phyloP scores from a whole-genome alignment of 2,113 vertebrate genomes.

The Ammospiza caudacuta region DNA sequence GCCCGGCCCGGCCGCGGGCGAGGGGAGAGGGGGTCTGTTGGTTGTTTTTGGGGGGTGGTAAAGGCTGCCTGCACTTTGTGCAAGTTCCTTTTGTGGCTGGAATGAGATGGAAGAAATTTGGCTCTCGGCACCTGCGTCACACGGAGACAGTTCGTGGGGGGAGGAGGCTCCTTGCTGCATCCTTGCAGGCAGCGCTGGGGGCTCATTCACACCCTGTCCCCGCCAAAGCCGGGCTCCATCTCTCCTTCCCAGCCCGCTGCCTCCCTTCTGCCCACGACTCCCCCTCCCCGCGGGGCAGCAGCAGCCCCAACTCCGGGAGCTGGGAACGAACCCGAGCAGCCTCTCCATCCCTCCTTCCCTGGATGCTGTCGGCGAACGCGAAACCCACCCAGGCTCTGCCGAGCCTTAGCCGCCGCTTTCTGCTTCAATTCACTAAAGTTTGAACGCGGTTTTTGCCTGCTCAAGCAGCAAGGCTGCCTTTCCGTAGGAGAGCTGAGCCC shows the following conservation, averaged over 20 bases:
- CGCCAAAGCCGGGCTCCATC: background rate
- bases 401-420: background rate
- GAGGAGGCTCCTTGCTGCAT: conserved; percentile 22
- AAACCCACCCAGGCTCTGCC: background rate
- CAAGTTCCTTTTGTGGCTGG: conserved; percentile 27
- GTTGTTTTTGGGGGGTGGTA: background rate
- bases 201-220: background rate
- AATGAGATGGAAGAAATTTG: conserved; percentile 32
- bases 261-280: background rate
- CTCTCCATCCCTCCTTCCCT: background rate
- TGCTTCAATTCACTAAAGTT: conserved; percentile 4
- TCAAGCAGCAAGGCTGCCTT: background rate
- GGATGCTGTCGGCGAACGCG: background rate
- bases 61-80: background rate
- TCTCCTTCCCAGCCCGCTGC: background rate
- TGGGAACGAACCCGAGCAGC: background rate
- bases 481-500: background rate
- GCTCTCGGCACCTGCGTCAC: conserved; percentile 14
- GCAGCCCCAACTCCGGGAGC: background rate
- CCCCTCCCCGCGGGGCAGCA: background rate
- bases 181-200: background rate
- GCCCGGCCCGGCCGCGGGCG: background rate
- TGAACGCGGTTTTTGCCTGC: background rate
- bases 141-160: background rate
- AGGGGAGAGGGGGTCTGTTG: background rate